A percentile compares a stretch with the other conserved stretches of the same genome.
Evolutionary conservation across 2,888 invertebrate genomes (phyloP).

Genomic region (Gari tellinella): DNA sequence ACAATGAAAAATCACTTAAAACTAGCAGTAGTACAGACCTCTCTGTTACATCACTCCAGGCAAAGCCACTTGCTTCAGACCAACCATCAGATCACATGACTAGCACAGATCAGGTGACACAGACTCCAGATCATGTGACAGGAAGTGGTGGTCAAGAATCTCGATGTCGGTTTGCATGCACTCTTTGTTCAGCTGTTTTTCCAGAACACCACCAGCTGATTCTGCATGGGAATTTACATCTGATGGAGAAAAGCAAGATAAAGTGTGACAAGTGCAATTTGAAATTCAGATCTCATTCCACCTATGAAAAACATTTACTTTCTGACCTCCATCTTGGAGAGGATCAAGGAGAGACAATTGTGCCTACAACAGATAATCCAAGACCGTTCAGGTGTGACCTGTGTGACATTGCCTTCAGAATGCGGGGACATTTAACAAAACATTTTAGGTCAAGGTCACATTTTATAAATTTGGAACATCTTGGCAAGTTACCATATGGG

Average conservation of each 20-base stretch:
- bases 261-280: slow-evolving; percentile 96
- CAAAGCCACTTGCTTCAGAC: background rate
- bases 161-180: slow-evolving; percentile 33
- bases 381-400: slow-evolving; percentile 98
- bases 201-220: slow-evolving; percentile 93
- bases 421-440: slow-evolving; percentile 98
- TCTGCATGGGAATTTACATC: slow-evolving; percentile 97
- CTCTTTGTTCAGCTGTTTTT: slow-evolving; percentile 57
- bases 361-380: slow-evolving; percentile 91
- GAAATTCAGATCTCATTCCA: slow-evolving; percentile 95
- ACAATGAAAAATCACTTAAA: no score
- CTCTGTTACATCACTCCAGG: background rate
- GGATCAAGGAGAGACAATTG: slow-evolving; percentile 72
- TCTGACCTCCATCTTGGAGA: slow-evolving; percentile 96
- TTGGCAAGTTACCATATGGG: slow-evolving; percentile 96
- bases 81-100: background rate
- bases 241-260: slow-evolving; percentile 93
- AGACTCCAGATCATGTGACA: slow-evolving; percentile 10
- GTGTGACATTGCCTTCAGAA: slow-evolving; percentile 96
- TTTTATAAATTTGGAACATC: slow-evolving; percentile 95
- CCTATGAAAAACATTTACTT: slow-evolving; percentile 96
- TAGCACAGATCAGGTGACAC: background rate
- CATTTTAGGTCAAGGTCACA: slow-evolving; percentile 98
- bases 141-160: slow-evolving; percentile 16
- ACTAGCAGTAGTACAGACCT: no score